Evolutionary conservation across 2,797 vertebrate genomes (phyloP), one percentile per base, ranked within the genome.

Genomic region (Cuniculus paca): DNA sequence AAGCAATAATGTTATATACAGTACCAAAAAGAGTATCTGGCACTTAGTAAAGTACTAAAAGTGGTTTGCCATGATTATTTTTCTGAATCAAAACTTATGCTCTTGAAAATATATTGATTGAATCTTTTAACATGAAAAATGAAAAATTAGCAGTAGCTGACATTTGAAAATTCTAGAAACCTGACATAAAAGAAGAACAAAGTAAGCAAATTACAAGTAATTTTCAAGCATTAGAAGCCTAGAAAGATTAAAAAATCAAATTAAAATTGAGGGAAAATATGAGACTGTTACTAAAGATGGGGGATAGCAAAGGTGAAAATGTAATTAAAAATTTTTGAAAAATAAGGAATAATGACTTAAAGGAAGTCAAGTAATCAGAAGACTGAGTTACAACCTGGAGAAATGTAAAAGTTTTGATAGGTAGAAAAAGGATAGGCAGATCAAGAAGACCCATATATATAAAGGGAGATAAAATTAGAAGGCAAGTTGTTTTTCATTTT

Each of bases 291-390:
- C 80, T 36, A 85, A 8, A 95, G 11, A 89, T 84, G 0, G 70
- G 48, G 75, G 7, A 61, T 9, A 52, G 88, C 90, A 93, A 56
- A 5, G 1, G 1, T 82, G 34, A 72, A 89, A 94, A 94, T 92
- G 90, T 79, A 63, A 42, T 70, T 20, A 83, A 31, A 90, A 14
- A 86, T 56, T 63, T 28, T 36, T 19, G 20, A 72, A 61, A 83
- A 74, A 48, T 78, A 93, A 10, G 61, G 19, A 0, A 0, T 52
- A 75, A 84, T 8, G 60, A 45, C 13, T 24, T 94, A 94, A 95
- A 96, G 20, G 8, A 92, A 12, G 54, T 70, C n/a, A 94, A 97
- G 89, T 26, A 48, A 95, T 80, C 86, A 54, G 28, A 96, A 81
- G 84, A 50, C 50, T 20, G 39, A 13, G 79, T 91, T 34, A 7